Percentiles rank a stretch among this genome's conserved stretches.
These are phyloP conservation scores for Brachionus plicatilis DNA, from an alignment of 1,140 invertebrate species.

Conservation along the genomic window DNA sequence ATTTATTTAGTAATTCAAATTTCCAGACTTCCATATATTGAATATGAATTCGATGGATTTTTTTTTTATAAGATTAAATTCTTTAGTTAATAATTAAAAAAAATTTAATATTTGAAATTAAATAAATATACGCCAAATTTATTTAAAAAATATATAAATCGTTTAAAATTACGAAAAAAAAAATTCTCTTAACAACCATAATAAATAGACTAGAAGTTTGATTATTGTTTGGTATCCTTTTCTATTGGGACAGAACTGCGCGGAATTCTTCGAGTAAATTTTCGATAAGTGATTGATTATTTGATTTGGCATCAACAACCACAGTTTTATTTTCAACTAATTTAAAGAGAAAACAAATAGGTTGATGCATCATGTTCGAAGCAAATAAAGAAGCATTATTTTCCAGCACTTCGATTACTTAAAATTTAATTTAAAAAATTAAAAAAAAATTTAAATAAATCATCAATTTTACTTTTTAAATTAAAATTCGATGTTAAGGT, in stretches of 20 bases:
- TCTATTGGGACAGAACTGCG: neutral
- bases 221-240: neutral
- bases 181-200: neutral
- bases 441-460: neutral
- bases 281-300: neutral
- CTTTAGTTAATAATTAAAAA: neutral
- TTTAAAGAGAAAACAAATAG: constrained; percentile 26
- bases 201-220: neutral
- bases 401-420: neutral
- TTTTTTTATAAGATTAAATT: too few species aligned
- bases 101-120: neutral
- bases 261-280: constrained; percentile 25
- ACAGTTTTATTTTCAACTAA: neutral
- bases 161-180: neutral
- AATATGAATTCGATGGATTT: too few species aligned
- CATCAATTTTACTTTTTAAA: neutral
- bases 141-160: neutral
- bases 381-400: constrained; percentile 18
- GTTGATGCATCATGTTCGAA: constrained; percentile 10
- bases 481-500: constrained; percentile 9
- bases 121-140: neutral
- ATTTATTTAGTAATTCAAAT: too few species aligned
- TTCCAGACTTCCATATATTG: too few species aligned
- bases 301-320: constrained; percentile 14
- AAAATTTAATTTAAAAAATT: neutral